These are phyloP conservation scores for cat (Felis catus) DNA, from an alignment of 2,113 vertebrate genomes.

Conservation along the genomic window DNA sequence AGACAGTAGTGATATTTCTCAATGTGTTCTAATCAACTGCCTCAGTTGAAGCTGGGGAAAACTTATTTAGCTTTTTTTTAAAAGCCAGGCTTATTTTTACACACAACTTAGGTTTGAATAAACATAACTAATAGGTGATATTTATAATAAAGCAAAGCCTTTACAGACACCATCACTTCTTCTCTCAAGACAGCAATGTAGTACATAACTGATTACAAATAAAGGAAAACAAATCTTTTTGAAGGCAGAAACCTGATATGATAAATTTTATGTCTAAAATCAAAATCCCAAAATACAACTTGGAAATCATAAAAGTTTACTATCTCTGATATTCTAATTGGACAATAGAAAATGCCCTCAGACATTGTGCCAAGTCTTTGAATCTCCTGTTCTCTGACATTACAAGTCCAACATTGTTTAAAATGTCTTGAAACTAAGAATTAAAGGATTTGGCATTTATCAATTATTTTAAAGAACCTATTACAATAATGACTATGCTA, in stretches of 20 bases:
- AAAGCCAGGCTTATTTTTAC: not conserved
- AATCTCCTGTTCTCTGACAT: conserved; percentile 45
- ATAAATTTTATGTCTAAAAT: conserved; percentile 37
- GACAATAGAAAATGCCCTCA: not conserved
- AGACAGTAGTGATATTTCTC: not conserved
- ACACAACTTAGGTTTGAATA: not conserved
- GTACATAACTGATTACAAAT: not conserved
- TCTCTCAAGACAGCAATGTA: not conserved
- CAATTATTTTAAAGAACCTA: conserved; percentile 73
- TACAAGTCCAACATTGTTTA: conserved; percentile 55
- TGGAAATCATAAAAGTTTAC: not conserved
- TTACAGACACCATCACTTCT: not conserved
- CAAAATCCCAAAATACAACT: not conserved
- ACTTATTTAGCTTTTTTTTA: not conserved
- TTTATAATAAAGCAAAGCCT: not conserved
- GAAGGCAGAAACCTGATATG: not conserved
- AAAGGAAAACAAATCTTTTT: not conserved
- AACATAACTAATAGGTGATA: not conserved
- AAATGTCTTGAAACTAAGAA: conserved; percentile 66
- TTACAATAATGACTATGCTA: conserved; percentile 76
- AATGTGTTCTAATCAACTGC: not conserved
- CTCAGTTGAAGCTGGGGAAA: not conserved
- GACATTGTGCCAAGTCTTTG: not conserved
- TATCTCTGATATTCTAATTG: conserved; percentile 2
- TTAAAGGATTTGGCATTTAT: conserved; percentile 68